Conservation (phyloP, 1,140 invertebrate species). For the Melanaphis sacchari region DNA sequence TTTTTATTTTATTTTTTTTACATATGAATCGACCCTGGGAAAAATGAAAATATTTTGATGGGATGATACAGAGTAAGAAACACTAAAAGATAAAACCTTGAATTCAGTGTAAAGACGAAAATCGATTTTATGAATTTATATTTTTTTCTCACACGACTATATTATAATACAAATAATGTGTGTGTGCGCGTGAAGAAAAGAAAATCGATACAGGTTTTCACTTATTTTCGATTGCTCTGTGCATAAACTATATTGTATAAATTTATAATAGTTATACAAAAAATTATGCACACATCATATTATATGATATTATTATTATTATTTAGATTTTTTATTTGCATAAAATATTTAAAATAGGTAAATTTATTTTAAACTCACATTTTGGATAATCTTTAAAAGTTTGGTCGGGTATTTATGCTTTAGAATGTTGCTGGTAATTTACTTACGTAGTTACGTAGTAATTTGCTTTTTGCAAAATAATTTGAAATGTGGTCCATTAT, state of each 20-base stretch:
- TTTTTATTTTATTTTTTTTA: background rate
- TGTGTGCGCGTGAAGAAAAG: background rate
- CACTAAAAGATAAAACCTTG: background rate
- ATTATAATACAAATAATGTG: background rate
- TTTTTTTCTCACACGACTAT: background rate
- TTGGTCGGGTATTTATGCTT: background rate
- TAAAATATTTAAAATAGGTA: background rate
- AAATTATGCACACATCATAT: background rate
- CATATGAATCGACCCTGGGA: background rate
- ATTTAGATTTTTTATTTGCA: background rate
- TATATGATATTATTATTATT: background rate
- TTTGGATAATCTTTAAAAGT: slow-evolving; percentile 16
- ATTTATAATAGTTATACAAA: background rate
- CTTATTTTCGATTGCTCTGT: background rate
- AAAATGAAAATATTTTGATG: slow-evolving; percentile 35
- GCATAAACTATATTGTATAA: background rate
- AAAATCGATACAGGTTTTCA: background rate
- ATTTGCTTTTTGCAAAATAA: background rate
- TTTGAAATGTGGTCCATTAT: background rate
- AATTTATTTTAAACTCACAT: background rate
- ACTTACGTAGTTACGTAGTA: too few relatives aligned
- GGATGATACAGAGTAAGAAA: background rate
- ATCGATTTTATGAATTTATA: slow-evolving; percentile 20
- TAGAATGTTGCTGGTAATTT: background rate
- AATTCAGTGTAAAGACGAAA: background rate